Conservation (phyloP, 2,797 vertebrate species). For the Bufotes viridis region DNA sequence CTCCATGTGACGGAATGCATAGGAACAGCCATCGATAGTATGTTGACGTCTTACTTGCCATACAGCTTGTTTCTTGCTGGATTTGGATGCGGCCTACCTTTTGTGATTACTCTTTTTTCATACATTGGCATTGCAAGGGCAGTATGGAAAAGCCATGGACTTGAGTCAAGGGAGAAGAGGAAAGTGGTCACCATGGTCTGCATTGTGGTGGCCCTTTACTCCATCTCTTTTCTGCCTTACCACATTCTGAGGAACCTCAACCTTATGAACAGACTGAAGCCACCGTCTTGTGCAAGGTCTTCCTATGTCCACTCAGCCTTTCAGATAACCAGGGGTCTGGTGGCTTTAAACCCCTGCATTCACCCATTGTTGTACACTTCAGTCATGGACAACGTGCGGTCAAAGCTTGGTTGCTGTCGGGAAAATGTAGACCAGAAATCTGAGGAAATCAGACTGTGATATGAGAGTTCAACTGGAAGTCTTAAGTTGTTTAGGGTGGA, state of each 20-base stretch:
- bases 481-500: background rate
- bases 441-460: conserved; percentile 18
- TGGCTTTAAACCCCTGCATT: conserved; percentile 83
- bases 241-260: conserved; percentile 72
- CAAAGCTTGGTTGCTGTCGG: conserved; percentile 46
- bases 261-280: conserved; percentile 46
- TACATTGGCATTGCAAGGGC: conserved; percentile 73
- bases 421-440: background rate
- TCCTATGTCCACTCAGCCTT: conserved; percentile 65
- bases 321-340: conserved; percentile 77
- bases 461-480: background rate
- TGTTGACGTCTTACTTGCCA: conserved; percentile 44
- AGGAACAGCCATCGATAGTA: fast-evolving
- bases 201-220: conserved; percentile 74
- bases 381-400: conserved; percentile 74
- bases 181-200: conserved; percentile 75
- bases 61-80: conserved; percentile 74
- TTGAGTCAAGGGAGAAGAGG: conserved; percentile 73
- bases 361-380: conserved; percentile 85
- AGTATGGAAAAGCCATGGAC: conserved; percentile 73
- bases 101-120: conserved; percentile 77
- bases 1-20: conserved; percentile 63
- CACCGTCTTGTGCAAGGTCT: fast-evolving
- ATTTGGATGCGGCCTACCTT: conserved; percentile 79
- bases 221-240: conserved; percentile 82